Percentiles rank a stretch among this genome's conserved stretches.
These are phyloP conservation scores for Stenolophus ochropezus DNA, from an alignment of 2,888 invertebrate species.

Conservation along the genomic window DNA sequence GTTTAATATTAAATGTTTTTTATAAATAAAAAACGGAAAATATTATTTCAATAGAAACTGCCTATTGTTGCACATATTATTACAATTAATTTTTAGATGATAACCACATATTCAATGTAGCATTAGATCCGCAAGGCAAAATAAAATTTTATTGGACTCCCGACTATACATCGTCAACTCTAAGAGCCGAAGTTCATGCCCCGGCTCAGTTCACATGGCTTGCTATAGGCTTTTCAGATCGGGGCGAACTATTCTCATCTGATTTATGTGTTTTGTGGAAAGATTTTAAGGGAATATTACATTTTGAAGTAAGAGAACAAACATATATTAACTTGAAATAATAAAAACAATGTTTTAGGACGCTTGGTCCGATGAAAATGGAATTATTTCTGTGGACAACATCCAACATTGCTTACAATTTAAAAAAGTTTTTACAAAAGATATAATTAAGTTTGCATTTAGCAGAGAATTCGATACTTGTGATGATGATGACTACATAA, in stretches of 20 bases:
- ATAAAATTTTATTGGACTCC: slow-evolving; percentile 73
- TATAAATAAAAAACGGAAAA: no score
- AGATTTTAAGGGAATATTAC: slow-evolving; percentile 78
- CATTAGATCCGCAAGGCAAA: slow-evolving; percentile 71
- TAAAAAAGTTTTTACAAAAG: slow-evolving; percentile 72
- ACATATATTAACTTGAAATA: not conserved
- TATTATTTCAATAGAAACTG: no score
- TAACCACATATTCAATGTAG: slow-evolving; percentile 68
- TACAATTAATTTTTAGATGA: slow-evolving; percentile 25
- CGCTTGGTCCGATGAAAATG: slow-evolving; percentile 80
- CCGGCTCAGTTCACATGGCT: slow-evolving; percentile 81
- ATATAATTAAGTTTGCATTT: slow-evolving; percentile 82
- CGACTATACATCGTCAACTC: slow-evolving; percentile 70
- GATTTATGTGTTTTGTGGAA: slow-evolving; percentile 90
- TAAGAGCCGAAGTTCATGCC: slow-evolving; percentile 75
- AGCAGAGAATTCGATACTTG: slow-evolving; percentile 90
- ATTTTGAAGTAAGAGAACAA: slow-evolving; percentile 74
- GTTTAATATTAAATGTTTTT: no score
- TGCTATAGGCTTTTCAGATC: slow-evolving; percentile 90
- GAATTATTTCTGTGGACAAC: slow-evolving; percentile 80
- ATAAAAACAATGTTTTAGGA: slow-evolving; percentile 76
- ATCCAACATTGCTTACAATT: slow-evolving; percentile 85
- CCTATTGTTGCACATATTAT: no score
- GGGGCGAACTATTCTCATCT: slow-evolving; percentile 82
- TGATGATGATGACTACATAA: slow-evolving; percentile 83